Base-by-base conservation (phyloP, 1,140 invertebrate genomes). In the Drosophila kikkawai region DNA sequence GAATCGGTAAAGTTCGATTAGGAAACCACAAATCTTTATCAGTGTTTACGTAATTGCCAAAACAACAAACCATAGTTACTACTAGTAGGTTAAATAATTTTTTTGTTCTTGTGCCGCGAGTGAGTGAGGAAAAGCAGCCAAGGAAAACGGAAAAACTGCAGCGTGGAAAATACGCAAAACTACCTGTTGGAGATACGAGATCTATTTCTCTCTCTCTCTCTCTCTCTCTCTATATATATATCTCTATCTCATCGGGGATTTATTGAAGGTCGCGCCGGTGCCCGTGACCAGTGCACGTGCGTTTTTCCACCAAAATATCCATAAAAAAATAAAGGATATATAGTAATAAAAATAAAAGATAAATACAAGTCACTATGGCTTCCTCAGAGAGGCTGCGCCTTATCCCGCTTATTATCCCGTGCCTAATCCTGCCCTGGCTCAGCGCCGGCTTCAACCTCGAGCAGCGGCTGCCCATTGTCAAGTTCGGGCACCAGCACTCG, bases 381-480 rank as follows among this genome's bases (percentile, higher is more conserved):
- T 55, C 17, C 34, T 15, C 7, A 13, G 51, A 34, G 26, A 22
- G 22, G 22, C 51, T 41, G 12, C 17, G 9, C 5, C 45, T 37
- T 0, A 3, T 32, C 6, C 37, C 26, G 36, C 11, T 4, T 3
- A 3, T 15, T 8, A 26, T 9, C 7, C 22, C 19, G 2, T 55
- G 34, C 19, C 36, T 56, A 4, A 39, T 56, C 17, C 55, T 41
- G 41, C 19, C 37, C 26, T 45, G 22, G 32, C 39, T 42, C 7
- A n/a, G 37, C 12, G 12, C 29, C 9, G 41, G 57, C 58, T 93
- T 93, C 47, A 93, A 93, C 70, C 55, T 93, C 68, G 92, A 93
- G 51, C 87, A 86, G 36, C 74, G 92, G 39, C 75, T 92, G 45
- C 92, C 92, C 6, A 78, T 93, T 19, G 65, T 92, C 37, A 93